phyloP scores from a whole-genome alignment of 2,888 invertebrate species.

The Lepetodrilus schrolli region DNA sequence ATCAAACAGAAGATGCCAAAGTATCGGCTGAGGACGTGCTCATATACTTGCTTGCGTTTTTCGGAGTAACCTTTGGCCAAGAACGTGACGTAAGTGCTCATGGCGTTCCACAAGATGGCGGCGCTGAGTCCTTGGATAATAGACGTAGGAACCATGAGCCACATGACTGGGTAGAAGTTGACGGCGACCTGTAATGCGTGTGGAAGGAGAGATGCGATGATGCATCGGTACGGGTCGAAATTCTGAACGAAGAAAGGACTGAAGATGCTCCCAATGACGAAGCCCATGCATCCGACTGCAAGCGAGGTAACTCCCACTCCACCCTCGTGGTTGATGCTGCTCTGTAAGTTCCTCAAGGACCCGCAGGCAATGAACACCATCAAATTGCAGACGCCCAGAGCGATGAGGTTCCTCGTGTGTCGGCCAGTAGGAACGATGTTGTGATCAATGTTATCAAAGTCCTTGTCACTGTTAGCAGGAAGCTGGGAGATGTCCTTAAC shows the following conservation, averaged over 20 bases:
- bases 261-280: slow-evolving; percentile 67
- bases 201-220: slow-evolving; percentile 53
- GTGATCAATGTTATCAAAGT: neutral
- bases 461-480: neutral
- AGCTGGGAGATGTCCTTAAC: neutral
- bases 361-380: slow-evolving; percentile 64
- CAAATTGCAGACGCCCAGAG: slow-evolving; percentile 62
- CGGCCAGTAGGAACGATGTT: slow-evolving; percentile 39
- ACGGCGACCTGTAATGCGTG: slow-evolving; percentile 63
- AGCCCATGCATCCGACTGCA: slow-evolving; percentile 60
- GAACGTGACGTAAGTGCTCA: slow-evolving; percentile 70
- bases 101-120: slow-evolving; percentile 70
- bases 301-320: slow-evolving; percentile 70
- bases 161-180: slow-evolving; percentile 65
- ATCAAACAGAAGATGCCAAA: slow-evolving; percentile 71
- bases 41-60: slow-evolving; percentile 52
- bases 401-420: slow-evolving; percentile 65
- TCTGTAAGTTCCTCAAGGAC: slow-evolving; percentile 71
- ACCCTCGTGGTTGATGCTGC: slow-evolving; percentile 68
- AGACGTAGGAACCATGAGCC: slow-evolving; percentile 65
- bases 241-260: slow-evolving; percentile 68
- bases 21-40: slow-evolving; percentile 63
- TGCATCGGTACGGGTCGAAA: slow-evolving; percentile 61
- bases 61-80: slow-evolving; percentile 62
- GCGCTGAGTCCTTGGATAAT: slow-evolving; percentile 63